Conservation (phyloP, 2,888 invertebrate species). For the Pemphredon lugubris region DNA sequence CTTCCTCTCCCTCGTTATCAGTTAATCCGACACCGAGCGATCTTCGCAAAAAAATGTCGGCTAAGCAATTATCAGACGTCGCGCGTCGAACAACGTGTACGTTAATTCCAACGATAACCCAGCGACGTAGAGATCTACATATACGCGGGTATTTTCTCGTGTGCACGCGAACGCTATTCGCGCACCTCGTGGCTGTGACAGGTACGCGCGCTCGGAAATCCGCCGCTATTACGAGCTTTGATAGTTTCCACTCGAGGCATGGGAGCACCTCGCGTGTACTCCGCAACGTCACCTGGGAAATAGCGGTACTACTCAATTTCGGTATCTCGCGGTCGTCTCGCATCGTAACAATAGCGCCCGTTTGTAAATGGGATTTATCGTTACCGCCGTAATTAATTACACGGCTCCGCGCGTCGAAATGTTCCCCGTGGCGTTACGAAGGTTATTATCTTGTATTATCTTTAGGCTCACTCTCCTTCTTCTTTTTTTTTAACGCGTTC, state of each 20-base stretch:
- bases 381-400: background rate
- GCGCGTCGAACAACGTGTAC: no score
- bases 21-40: no score
- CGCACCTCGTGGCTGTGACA: conserved; percentile 27
- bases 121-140: no score
- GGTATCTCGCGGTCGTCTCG: background rate
- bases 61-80: no score
- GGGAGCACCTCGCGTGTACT: background rate
- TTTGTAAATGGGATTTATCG: background rate
- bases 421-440: background rate
- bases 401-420: no score
- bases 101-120: no score
- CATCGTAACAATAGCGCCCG: background rate
- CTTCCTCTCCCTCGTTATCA: no score
- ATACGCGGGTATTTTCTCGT: no score
- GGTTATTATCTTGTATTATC: background rate
- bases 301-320: conserved; percentile 1
- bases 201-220: conserved; percentile 21
- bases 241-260: conserved; percentile 20
- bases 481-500: no score
- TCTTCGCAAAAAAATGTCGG: no score
- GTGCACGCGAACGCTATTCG: conserved; percentile 7
- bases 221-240: conserved; percentile 31
- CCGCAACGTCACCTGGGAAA: background rate
- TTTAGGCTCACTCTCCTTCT: no score